These are phyloP conservation scores for Zootoca vivipara DNA, from an alignment of 2,113 vertebrate species.

Conservation along the genomic window DNA sequence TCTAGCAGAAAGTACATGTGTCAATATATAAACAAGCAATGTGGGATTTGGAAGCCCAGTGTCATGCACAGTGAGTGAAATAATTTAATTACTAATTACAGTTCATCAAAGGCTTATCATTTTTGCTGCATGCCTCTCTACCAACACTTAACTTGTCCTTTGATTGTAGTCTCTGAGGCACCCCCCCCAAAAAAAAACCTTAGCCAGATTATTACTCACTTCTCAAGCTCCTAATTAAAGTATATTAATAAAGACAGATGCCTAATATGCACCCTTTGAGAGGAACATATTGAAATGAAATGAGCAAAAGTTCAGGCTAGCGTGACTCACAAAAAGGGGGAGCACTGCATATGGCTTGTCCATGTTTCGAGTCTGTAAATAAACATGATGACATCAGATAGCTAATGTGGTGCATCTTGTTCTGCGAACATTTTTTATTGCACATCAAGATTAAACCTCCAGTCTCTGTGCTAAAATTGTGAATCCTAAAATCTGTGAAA, in stretches of 20 bases:
- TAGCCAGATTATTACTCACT: conserved; percentile 10
- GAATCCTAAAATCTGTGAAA: not conserved
- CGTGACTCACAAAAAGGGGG: conserved; percentile 15
- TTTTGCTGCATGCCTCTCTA: not conserved
- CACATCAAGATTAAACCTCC: not conserved
- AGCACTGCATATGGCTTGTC: not conserved
- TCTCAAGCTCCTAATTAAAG: not conserved
- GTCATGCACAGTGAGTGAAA: not conserved
- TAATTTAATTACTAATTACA: conserved; percentile 16
- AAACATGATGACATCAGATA: not conserved
- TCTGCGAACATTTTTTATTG: not conserved
- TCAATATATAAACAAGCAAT: conserved; percentile 6
- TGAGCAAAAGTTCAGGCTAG: not conserved
- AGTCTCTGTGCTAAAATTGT: not conserved
- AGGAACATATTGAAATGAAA: conserved; percentile 4
- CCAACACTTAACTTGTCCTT: not conserved
- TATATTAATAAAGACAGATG: conserved; percentile 21
- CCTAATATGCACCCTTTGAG: not conserved
- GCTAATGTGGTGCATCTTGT: not conserved
- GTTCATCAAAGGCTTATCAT: conserved; percentile 3
- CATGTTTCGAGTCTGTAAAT: not conserved
- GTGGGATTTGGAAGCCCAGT: not conserved
- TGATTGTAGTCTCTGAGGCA: conserved; percentile 6
- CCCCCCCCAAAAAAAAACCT: not conserved
- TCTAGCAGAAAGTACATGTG: not conserved